Base-by-base conservation (phyloP, 2,888 invertebrate species). In the Drosophila leonis region DNA sequence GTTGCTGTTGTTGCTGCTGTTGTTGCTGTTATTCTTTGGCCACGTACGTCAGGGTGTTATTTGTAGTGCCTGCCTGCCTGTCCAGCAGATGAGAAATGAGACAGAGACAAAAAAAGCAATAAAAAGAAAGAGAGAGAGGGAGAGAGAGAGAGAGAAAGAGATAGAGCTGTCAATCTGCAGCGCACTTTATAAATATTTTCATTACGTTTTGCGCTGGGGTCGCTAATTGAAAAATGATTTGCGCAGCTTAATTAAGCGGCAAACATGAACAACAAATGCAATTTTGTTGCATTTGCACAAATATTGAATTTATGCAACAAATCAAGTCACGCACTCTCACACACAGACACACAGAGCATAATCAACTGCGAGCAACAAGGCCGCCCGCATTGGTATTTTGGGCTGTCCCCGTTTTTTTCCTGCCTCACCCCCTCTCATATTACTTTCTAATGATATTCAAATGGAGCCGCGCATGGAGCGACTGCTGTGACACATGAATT, bases 401-500 rank as follows among this genome's bases (percentile, higher is more conserved):
- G 51, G 27, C 27, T 27, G 29, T 24, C 2, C 41, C 27, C 24
- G 4, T 15, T 12, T 12, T 18, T 12, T 27, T 9, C 4, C 15
- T 46, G 18, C 3, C 49, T 49, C n/a, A 6, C 49, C 46, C 9
- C 6, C n/a, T 12, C 37, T 12, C 37, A 67, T 67, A 56, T 55
- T 61, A 39, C 29, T 44, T 37, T 51, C 61, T 87, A 86, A 86
- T 84, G 71, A 80, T 72, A 84, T 86, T 65, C 67, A 72, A 72
- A 69, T 72, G 66, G 55, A 12, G 29, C 12, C 48, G 67, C 62
- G 79, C 82, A 83, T 78, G 78, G 68, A 69, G 57, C 62, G 69
- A 78, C 69, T 88, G 83, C 83, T 80, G 79, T 85, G 85, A 78
- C 85, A 88, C 82, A 85, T 75, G 83, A 85, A 75, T 85, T 82